Base-by-base conservation (phyloP, 2,888 invertebrate species). In the Callimorpha dominula region DNA sequence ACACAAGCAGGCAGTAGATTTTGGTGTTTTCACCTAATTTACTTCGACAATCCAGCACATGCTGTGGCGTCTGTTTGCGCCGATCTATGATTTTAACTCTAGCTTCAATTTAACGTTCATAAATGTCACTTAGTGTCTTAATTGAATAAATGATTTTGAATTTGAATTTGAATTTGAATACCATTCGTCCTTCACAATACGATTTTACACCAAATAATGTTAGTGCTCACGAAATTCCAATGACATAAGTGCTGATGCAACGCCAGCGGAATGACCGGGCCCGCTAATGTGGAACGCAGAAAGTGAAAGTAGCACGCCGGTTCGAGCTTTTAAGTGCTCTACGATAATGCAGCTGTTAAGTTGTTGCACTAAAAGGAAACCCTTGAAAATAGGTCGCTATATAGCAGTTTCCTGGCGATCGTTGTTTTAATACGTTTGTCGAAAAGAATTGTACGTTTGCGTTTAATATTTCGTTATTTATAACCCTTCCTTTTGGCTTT, bases 261-360 rank as follows among this genome's bases (percentile, higher is more conserved):
- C 90, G 83, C 83, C 83, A 82, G 87, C 86, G 81, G 85, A 82
- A 88, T 80, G 84, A 84, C 86, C 86, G 82, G 81, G 87, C 86
- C 81, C 87, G 88, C 85, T 79, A 88, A 93, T 91, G 91, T 92
- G 88, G 92, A 89, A 88, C 93, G 86, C 86, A 75, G 87, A 86
- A 86, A 91, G 95, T 93, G 94, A 94, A 94, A 94, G 94, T 94
- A 81, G 92, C 88, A 87, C 92, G 87, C 74, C 80, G 71, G 17
- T 70, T 15, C 20, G 74, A 83, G 83, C 83, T 83, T 83, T 82
- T 75, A 72, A 78, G 77, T 74, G 76, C 42, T 72, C 76, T 64
- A 72, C 75, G 81, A 31, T 70, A 70, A 17, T 67, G 70, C 40
- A 67, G 52, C 65, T 42, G 66, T 7, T 63, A 67, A 73, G 66